A percentile compares a stretch with the other conserved stretches of the same genome.
Conservation (phyloP, 2,888 invertebrate genomes). For the Venustoraphidia nigricollis region DNA sequence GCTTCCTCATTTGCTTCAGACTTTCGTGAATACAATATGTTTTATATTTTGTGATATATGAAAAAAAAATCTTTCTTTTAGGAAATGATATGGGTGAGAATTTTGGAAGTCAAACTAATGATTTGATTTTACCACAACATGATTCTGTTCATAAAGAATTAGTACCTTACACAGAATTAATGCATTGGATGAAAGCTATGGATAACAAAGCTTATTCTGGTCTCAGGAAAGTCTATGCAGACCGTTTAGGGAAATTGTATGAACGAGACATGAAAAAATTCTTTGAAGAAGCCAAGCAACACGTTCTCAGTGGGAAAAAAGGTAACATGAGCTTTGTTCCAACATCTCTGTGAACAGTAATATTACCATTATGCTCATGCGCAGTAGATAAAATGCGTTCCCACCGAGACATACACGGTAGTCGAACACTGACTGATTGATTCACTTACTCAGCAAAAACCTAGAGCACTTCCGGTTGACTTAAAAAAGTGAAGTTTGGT, state of each 20-base stretch:
- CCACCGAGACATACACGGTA: too few relatives aligned
- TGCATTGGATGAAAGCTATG: constrained; percentile 83
- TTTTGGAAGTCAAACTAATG: constrained; percentile 29
- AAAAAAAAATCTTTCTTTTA: constrained; percentile 18
- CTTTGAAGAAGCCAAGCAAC: constrained; percentile 56
- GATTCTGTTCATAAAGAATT: constrained; percentile 72
- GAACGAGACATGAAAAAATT: constrained; percentile 70
- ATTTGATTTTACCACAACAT: constrained; percentile 59
- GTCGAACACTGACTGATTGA: too few relatives aligned
- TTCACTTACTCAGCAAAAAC: too few relatives aligned
- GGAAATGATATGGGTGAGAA: constrained; percentile 57
- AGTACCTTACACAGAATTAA: constrained; percentile 72
- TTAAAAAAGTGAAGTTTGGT: too few relatives aligned
- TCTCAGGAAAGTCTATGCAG: constrained; percentile 68
- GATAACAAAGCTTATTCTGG: constrained; percentile 70
- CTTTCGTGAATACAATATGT: not conserved
- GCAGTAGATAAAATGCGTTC: too few relatives aligned
- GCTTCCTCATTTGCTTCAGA: not conserved
- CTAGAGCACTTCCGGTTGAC: too few relatives aligned
- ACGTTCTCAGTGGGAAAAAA: constrained; percentile 39
- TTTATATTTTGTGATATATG: not conserved
- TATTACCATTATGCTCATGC: too few relatives aligned
- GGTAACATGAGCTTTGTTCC: too few relatives aligned
- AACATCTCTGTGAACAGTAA: too few relatives aligned
- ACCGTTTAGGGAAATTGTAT: constrained; percentile 72